Base-by-base conservation (phyloP, 2,888 invertebrate genomes). In the Euplexia lucipara region DNA sequence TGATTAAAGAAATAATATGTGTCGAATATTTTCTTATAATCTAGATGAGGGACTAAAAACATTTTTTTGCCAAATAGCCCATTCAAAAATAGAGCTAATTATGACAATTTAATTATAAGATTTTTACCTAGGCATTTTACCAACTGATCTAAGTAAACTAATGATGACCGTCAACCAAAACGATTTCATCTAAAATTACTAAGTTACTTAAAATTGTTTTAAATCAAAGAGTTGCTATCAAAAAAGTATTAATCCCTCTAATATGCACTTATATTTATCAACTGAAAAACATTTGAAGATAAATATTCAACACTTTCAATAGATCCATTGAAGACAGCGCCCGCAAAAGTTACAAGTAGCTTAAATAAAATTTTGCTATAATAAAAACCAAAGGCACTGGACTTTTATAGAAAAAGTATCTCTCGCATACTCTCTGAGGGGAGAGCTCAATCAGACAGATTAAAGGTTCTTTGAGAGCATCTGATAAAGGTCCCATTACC, bases 371-470 rank as follows among this genome's bases (percentile, higher is more conserved):
- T 48, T 68, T 45, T 82, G 81, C 83, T 76, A 65, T 65, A 56
- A 70, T 70, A 57, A 73, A 82, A 84, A 75, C 57, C 56, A 34
- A 71, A 84, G 83, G 85, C 84, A 78, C 63, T 64, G 16, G 45
- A 70, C 56, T 53, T 45, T 53, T 56, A 45, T 57, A 60, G 54
- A 70, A 69, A 70, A 76, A 61, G 61, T 71, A 64, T n/a, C 37
- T n/a, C n/a, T 49, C 14, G n/a, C 39, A 8, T 41, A 18, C 20
- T 41, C 30, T 44, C 66, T 74, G 37, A 6, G 18, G n/a, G 20
- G 49, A 77, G 75, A 79, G 78, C 81, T 88, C 90, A 90, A 91
- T 91, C 88, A 87, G 78, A 81, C 74, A 89, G 89, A 91, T 90
- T 90, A 90, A 90, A 90, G 88, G 83, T 74, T 81, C 84, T 86